Evolutionary conservation across 2,888 invertebrate species (phyloP), one percentile per base, ranked within the genome.

Genomic region (Tetropium fuscum): DNA sequence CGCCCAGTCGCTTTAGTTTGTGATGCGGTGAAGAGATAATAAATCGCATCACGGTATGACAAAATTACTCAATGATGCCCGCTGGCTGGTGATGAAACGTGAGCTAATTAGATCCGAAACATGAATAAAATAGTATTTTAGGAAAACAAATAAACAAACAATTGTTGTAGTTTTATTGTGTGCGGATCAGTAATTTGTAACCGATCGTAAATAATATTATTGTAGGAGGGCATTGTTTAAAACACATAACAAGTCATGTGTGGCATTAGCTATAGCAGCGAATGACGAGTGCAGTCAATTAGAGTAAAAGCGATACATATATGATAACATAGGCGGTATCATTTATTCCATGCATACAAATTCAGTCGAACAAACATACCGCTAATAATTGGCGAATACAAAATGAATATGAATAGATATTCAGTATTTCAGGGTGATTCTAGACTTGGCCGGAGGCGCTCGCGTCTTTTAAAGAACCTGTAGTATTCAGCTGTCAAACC

Each of bases 331-430:
- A 67, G 69, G 63, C 61, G 64, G 75, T 78, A 80, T 79, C 78
- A 79, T 79, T 80, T 80, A 80, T 80, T 80, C 79, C 79, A 79
- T 79, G 80, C 80, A 80, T 80, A 80, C 79, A 80, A 80, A 80
- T 80, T 78, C 77, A 77, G 76, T 71, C 74, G 74, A 74, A 78
- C 78, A 78, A 78, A 79, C 80, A 79, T 75, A 80, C 78, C 79
- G 77, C 78, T 77, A 79, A 80, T 80, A 80, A 80, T 80, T 80
- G 80, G 80, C 79, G 70, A 74, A 59, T 67, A 59, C 63, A 45
- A 54, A 61, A 67, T 65, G 64, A 67, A 68, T 68, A 68, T 68
- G 68, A 68, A 68, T 68, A 65, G 63, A 66, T 66, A n/a, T n/a
- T n/a, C n/a, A n/a, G n/a, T n/a, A n/a, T n/a, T n/a, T n/a, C n/a